Evolutionary conservation across 2,888 invertebrate genomes (phyloP).

Genomic region (Copidosoma aretas): DNA sequence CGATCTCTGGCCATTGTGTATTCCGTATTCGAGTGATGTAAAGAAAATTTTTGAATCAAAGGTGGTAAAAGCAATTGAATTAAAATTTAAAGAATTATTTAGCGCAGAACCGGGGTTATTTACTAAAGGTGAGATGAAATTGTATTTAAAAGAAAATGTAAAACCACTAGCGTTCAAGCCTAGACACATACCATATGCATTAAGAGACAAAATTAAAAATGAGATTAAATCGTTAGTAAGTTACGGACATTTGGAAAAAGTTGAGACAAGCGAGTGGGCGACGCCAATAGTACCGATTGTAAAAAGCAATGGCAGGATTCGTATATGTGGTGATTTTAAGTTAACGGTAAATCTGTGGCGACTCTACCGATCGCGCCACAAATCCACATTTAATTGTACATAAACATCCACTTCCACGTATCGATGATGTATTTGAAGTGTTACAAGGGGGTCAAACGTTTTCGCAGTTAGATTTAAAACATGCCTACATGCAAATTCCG

Average conservation of each 20-base stretch:
- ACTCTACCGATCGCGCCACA: no score
- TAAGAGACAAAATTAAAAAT: slow-evolving; percentile 29
- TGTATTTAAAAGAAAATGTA: slow-evolving; percentile 37
- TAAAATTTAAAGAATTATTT: slow-evolving; percentile 25
- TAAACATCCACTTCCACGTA: slow-evolving; percentile 21
- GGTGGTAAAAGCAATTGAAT: no score
- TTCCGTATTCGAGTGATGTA: neutral
- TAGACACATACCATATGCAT: slow-evolving; percentile 43
- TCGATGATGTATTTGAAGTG: slow-evolving; percentile 28
- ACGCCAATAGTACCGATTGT: slow-evolving; percentile 52
- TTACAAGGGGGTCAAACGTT: slow-evolving; percentile 27
- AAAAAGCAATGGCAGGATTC: slow-evolving; percentile 41
- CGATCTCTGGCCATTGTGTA: neutral
- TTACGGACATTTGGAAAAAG: slow-evolving; percentile 42
- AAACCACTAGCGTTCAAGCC: slow-evolving; percentile 9
- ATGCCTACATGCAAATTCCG: no score
- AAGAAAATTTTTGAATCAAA: neutral
- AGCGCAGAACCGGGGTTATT: slow-evolving; percentile 28
- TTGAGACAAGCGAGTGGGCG: slow-evolving; percentile 51
- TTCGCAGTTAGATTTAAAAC: slow-evolving; percentile 29
- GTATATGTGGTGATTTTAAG: slow-evolving; percentile 29
- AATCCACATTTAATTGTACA: slow-evolving; percentile 41
- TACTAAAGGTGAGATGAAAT: slow-evolving; percentile 31
- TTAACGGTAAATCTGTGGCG: slow-evolving; percentile 45
- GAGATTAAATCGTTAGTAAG: slow-evolving; percentile 35